Evolutionary conservation across 2,113 vertebrate genomes (phyloP).

Genomic region (Pluvianellus socialis): DNA sequence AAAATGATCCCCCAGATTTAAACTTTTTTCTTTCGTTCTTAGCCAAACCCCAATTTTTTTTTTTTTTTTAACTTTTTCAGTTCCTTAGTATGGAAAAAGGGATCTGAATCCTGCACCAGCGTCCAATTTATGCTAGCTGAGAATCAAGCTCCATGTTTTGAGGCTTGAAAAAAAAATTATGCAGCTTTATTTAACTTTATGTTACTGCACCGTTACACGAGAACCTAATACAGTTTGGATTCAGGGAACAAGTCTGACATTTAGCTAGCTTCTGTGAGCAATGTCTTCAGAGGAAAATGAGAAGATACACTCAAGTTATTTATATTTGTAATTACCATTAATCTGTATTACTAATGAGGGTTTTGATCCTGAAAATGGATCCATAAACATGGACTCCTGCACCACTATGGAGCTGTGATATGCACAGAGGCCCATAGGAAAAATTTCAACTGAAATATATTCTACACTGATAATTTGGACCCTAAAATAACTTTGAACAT

Average conservation of each 20-base stretch:
- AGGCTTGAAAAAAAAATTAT: slow-evolving; percentile 13
- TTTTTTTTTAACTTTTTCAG: not conserved
- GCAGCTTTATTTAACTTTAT: slow-evolving; percentile 48
- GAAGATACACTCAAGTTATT: slow-evolving; percentile 58
- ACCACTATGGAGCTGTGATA: slow-evolving; percentile 8
- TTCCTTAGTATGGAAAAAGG: slow-evolving; percentile 24
- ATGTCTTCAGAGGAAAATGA: slow-evolving; percentile 52
- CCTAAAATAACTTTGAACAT: slow-evolving; percentile 31
- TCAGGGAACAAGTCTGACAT: slow-evolving; percentile 42
- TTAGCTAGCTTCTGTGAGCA: slow-evolving; percentile 49
- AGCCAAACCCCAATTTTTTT: not conserved
- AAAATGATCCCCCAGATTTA: slow-evolving; percentile 18
- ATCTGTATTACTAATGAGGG: slow-evolving; percentile 65
- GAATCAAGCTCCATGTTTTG: not conserved
- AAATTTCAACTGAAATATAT: slow-evolving; percentile 43
- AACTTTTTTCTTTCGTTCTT: slow-evolving; percentile 33
- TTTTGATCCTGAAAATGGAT: slow-evolving; percentile 65
- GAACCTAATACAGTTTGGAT: slow-evolving; percentile 55
- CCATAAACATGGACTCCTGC: slow-evolving; percentile 52
- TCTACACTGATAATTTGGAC: not conserved
- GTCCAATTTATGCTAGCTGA: slow-evolving; percentile 27
- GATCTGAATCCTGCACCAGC: not conserved
- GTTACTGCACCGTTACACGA: slow-evolving; percentile 28
- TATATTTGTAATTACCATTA: slow-evolving; percentile 66
- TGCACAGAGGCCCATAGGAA: slow-evolving; percentile 56